These are phyloP conservation scores for Triops cancriformis DNA, from an alignment of 1,140 invertebrate genomes.

Conservation along the genomic window DNA sequence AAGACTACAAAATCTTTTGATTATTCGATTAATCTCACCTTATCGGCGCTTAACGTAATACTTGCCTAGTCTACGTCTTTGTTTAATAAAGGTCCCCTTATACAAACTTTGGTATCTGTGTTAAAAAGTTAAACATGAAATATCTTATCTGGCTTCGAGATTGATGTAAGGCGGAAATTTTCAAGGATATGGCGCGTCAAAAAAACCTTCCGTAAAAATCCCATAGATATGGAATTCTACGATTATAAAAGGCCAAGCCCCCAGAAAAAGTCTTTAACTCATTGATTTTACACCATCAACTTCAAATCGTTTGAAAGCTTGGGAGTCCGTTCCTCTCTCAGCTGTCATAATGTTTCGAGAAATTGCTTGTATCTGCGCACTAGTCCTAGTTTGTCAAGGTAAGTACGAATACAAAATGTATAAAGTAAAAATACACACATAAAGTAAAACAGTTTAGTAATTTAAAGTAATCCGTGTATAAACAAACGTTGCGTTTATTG, in stretches of 20 bases:
- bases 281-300: no score
- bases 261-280: not conserved
- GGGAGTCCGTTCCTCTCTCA: not conserved
- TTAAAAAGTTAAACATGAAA: not conserved
- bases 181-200: not conserved
- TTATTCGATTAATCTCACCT: no score
- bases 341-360: not conserved
- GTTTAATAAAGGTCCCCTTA: no score
- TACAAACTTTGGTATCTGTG: no score
- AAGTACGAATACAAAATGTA: no score
- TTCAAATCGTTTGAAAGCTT: not conserved
- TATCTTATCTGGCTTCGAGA: not conserved
- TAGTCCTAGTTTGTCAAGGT: not conserved
- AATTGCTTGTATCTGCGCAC: not conserved
- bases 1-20: no score
- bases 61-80: no score
- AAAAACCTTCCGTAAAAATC: not conserved
- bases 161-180: not conserved
- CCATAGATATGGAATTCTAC: not conserved
- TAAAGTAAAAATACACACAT: no score
- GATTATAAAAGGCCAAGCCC: not conserved
- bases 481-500: no score
- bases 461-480: no score
- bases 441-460: no score
- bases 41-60: no score